Evolutionary conservation across 35 echinoderm and acorn worm genomes (phyloP), one percentile per base, ranked within the genome.

Genomic region (Diadema setosum): DNA sequence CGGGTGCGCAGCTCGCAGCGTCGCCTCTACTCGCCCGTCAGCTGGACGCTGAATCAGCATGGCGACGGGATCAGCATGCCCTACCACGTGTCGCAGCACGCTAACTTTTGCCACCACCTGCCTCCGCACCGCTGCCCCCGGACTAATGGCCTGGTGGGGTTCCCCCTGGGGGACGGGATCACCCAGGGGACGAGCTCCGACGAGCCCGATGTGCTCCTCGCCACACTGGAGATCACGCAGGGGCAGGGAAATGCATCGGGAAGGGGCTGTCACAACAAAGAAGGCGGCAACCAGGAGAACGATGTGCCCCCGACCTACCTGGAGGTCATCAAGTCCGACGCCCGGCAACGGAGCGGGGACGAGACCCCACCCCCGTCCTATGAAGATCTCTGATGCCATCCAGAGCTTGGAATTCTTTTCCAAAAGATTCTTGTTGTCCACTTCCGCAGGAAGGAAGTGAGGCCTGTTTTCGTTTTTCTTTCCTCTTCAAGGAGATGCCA

Each of bases 341-440:
- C 70, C 5, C 59, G 80, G 4, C 48, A 76, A 29, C 64, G 48
- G 30, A 59, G 64, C 6, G 88, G 88, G 16, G 45, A 65, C 33
- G 88, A 90, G 64, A 90, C 88, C 37, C 88, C 88, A 5, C 88
- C 88, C 27, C 88, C 88, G 6, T 81, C 88, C 16, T 90, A 90
- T 41, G 88, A 90, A 12, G 88, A 90, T 52, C 56, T 90, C 9
- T 58, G 60, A 67, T 34, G n/a, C n/a, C n/a, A n/a, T n/a, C n/a
- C n/a, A n/a, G n/a, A n/a, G n/a, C n/a, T n/a, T n/a, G n/a, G n/a
- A n/a, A n/a, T n/a, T n/a, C n/a, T n/a, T n/a, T n/a, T n/a, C n/a
- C n/a, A n/a, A n/a, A n/a, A n/a, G n/a, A n/a, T n/a, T n/a, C n/a
- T n/a, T n/a, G n/a, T n/a, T n/a, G n/a, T n/a, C n/a, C n/a, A n/a